Base-by-base conservation (phyloP, 2,888 invertebrate species). In the Harpagoxenus sublaevis region DNA sequence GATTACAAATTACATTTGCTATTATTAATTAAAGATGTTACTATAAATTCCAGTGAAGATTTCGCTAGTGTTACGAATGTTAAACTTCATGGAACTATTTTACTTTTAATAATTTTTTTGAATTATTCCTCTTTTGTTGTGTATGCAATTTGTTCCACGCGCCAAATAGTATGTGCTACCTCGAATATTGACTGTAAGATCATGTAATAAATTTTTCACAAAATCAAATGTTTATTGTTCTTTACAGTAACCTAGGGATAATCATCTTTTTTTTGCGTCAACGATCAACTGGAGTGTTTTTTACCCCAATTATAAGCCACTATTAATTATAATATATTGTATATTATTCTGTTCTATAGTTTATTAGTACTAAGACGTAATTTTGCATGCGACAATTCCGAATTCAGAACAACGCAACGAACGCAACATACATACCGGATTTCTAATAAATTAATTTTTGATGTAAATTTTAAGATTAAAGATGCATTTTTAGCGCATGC, bases 191-290 rank as follows among this genome's bases (percentile, higher is more conserved):
- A 53, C 5, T 63, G 28, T 78, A 78, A 68, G 15, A 23, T 45
- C 1, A 23, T 63, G 10, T 10, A 78, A 68, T 78, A 78, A 78
- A 78, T 78, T 45, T 78, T 66, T 55, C 35, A 55, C 2, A 75
- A 23, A 63, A 68, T 10, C 0, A 15, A 5, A 10, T 23, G 1
- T 60, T 60, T 42, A 35, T 35, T 35, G 18, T 10, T 35, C 4
- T 39, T 62, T 35, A 35, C 0, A n/a, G 39, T 35, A 35, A 39
- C 23, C 53, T 9, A 2, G 23, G 0, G 23, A 55, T 55, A 9
- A 18, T 48, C 48, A 48, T 4, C 15, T 48, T 48, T 12, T 15
- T 15, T 15, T 48, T 15, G 15, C 15, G 15, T 48, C 0, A 48
- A 48, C 15, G 15, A 15, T 48, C 15, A 15, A 1, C 48, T 15